A percentile compares a stretch with the other conserved stretches of the same genome.
These are phyloP conservation scores for Dinoponera quadriceps DNA, from an alignment of 1,140 invertebrate genomes.

Conservation along the genomic window DNA sequence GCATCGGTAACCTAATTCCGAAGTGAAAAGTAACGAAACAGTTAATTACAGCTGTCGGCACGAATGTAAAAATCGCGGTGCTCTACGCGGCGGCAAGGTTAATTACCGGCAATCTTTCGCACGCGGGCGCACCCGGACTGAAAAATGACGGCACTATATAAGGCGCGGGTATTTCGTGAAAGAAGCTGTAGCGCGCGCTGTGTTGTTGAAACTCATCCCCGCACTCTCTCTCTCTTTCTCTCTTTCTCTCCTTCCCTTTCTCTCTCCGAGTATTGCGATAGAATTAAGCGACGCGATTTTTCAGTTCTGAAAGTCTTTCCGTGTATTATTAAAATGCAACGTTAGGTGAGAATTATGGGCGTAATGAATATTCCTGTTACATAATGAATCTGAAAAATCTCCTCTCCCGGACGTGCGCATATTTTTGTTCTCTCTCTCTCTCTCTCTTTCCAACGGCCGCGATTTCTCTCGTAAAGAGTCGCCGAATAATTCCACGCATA, in stretches of 20 bases:
- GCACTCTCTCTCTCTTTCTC: background rate
- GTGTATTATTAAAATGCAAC: constrained; percentile 75
- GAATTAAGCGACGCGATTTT: constrained; percentile 73
- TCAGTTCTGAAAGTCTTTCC: constrained; percentile 73
- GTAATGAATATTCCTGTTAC: constrained; percentile 74
- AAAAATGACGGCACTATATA: constrained; percentile 51
- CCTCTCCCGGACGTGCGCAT: constrained; percentile 56
- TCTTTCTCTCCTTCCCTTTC: background rate
- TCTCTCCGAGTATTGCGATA: constrained; percentile 54
- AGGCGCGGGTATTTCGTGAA: constrained; percentile 31
- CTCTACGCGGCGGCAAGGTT: constrained; percentile 21
- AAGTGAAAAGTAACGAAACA: constrained; percentile 15
- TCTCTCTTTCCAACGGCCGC: constrained; percentile 60
- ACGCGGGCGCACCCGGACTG: background rate
- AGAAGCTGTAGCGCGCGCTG: constrained; percentile 36
- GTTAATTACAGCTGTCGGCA: constrained; percentile 6
- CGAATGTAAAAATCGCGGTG: constrained; percentile 15
- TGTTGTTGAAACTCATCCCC: constrained; percentile 57
- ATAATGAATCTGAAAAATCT: constrained; percentile 73
- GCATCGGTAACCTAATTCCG: background rate
- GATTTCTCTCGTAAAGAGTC: constrained; percentile 66
- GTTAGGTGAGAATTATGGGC: constrained; percentile 68
- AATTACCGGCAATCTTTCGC: constrained; percentile 37
- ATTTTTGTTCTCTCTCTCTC: no score
- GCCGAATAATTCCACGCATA: constrained; percentile 57